Conservation (phyloP, 2,797 vertebrate genomes). For the Sternotherus odoratus region DNA sequence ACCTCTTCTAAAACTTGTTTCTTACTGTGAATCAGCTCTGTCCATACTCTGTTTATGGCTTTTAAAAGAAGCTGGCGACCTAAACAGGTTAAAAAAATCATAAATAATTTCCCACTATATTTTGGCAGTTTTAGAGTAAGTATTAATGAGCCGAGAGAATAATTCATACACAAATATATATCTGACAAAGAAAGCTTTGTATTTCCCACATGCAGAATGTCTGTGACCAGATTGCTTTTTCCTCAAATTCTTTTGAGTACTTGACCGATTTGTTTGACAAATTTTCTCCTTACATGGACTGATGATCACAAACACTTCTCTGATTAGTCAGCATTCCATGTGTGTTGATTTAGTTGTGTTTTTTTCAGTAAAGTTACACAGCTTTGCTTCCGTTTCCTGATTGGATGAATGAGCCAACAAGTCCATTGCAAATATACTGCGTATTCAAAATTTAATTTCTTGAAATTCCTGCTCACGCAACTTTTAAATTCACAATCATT, state of each 20-base stretch:
- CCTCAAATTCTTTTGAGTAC: neutral
- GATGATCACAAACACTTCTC: neutral
- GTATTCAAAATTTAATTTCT: neutral
- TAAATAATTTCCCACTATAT: neutral
- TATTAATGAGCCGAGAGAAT: neutral
- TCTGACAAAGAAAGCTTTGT: neutral
- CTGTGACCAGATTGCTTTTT: neutral
- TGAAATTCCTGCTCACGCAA: neutral
- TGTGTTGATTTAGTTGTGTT: neutral
- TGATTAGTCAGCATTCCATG: neutral
- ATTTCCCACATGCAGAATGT: neutral
- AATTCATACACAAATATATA: neutral
- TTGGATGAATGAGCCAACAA: neutral
- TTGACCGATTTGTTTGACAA: neutral
- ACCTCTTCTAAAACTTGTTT: slow-evolving; percentile 95
- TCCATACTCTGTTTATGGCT: slow-evolving; percentile 98
- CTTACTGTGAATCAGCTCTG: slow-evolving; percentile 97
- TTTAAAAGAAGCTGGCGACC: slow-evolving; percentile 97
- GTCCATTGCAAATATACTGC: neutral
- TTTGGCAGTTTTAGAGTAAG: neutral
- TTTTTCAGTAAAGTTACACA: neutral
- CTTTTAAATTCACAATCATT: neutral
- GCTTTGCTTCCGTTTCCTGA: neutral
- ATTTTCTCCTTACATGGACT: neutral
- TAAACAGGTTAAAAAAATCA: slow-evolving; percentile 60